Evolutionary conservation across 2,797 vertebrate genomes (phyloP).

Genomic region (Urosaurus nigricauda): DNA sequence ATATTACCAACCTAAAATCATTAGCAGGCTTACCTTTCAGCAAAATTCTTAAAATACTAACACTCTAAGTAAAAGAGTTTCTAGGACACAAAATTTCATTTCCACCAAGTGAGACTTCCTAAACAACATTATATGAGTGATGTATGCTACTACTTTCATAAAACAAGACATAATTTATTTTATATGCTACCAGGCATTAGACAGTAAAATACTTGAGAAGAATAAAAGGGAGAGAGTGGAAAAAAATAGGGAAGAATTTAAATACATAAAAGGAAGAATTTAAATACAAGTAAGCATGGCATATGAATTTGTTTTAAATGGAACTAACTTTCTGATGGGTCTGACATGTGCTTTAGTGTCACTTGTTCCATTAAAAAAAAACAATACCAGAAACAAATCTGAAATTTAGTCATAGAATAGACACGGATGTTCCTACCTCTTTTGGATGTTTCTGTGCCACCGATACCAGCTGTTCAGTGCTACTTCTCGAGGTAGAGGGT

Average conservation of each 20-base stretch:
- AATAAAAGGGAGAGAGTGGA: background rate
- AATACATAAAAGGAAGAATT: background rate
- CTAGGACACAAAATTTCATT: conserved; percentile 10
- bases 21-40: background rate
- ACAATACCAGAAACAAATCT: conserved; percentile 39
- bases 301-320: background rate
- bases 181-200: conserved; percentile 3
- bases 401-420: conserved; percentile 55
- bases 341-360: conserved; percentile 16
- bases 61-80: background rate
- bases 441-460: conserved; percentile 76
- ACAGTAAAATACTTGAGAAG: background rate
- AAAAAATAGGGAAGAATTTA: background rate
- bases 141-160: background rate
- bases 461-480: conserved; percentile 75
- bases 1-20: conserved; percentile 4
- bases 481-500: conserved; percentile 76
- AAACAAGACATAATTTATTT: background rate
- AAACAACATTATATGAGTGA: background rate
- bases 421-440: conserved; percentile 76
- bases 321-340: background rate
- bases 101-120: conserved; percentile 3
- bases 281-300: background rate
- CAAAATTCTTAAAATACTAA: background rate
- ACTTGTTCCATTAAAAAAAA: conserved; percentile 13